phyloP scores from a whole-genome alignment of 2,888 invertebrate genomes.

The Syrista parreyssii region DNA sequence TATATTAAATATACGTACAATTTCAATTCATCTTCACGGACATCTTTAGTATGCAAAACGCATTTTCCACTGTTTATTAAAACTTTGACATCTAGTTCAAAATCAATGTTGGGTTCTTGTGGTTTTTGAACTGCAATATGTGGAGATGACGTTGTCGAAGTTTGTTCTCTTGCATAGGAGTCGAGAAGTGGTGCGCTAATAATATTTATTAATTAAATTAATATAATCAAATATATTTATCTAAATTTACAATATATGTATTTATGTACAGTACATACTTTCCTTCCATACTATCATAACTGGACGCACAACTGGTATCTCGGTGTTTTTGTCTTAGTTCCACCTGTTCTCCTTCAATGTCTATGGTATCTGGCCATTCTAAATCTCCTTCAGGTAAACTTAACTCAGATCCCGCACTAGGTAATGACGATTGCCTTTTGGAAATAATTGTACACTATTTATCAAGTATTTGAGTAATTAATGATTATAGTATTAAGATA shows the following conservation, averaged over 20 bases:
- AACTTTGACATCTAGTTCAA: constrained; percentile 96
- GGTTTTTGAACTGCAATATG: constrained; percentile 70
- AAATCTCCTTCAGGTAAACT: constrained; percentile 71
- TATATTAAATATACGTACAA: constrained; percentile 64
- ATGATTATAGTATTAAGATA: constrained; percentile 54
- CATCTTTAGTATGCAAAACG: constrained; percentile 92
- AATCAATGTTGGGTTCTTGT: constrained; percentile 92
- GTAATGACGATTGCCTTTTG: constrained; percentile 79
- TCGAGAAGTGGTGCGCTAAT: constrained; percentile 59
- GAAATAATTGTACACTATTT: constrained; percentile 12
- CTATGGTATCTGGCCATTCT: constrained; percentile 74
- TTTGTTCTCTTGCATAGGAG: constrained; percentile 58
- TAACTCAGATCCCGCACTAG: constrained; percentile 79
- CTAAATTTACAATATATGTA: not conserved
- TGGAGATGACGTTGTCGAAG: constrained; percentile 60
- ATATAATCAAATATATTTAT: not conserved
- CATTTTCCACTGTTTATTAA: constrained; percentile 97
- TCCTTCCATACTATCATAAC: constrained; percentile 63
- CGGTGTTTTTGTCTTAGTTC: constrained; percentile 71
- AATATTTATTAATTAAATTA: constrained; percentile 10
- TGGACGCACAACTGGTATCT: constrained; percentile 57
- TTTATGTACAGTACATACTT: constrained; percentile 42
- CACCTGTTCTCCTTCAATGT: constrained; percentile 75
- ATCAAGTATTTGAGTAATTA: constrained; percentile 6
- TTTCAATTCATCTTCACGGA: constrained; percentile 77